Percentiles rank a stretch among this genome's conserved stretches.
Conservation (phyloP, 2,888 invertebrate species). For the Diaperis boleti region DNA sequence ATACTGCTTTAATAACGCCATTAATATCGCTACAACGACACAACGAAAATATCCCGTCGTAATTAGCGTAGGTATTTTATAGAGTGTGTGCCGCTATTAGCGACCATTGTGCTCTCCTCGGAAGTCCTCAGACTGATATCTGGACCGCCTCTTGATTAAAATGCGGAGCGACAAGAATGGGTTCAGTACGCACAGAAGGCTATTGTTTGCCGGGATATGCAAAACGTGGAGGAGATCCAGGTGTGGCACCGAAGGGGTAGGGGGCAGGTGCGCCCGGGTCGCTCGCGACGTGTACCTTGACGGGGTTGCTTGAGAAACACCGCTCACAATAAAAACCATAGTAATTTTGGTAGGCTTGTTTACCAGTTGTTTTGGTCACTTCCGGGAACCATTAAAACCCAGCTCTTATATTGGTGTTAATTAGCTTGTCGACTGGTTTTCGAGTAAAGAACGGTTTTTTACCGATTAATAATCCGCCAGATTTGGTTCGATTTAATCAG, state of each 20-base stretch:
- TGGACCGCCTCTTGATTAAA: constrained; percentile 46
- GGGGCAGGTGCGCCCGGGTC: no score
- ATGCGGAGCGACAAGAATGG: constrained; percentile 42
- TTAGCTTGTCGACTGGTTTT: no score
- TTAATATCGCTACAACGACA: constrained; percentile 31
- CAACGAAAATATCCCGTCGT: constrained; percentile 32
- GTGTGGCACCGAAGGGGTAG: constrained; percentile 29
- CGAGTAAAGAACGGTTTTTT: no score
- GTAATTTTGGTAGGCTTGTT: no score
- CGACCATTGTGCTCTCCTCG: constrained; percentile 41
- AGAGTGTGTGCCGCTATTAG: constrained; percentile 30
- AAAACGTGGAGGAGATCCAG: constrained; percentile 42
- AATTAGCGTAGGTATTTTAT: constrained; percentile 32
- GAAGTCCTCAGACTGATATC: constrained; percentile 43
- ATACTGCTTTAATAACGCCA: constrained; percentile 34
- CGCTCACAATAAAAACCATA: no score
- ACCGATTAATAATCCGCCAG: no score
- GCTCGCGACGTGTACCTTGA: no score
- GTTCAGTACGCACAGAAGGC: constrained; percentile 39
- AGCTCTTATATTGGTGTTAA: no score
- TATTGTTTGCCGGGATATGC: constrained; percentile 44
- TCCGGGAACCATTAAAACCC: no score
- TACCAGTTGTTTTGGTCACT: no score
- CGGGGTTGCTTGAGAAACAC: no score
- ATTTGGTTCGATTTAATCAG: no score